phyloP scores from a whole-genome alignment of 2,113 vertebrate species.

The Odontophorus gujanensis region DNA sequence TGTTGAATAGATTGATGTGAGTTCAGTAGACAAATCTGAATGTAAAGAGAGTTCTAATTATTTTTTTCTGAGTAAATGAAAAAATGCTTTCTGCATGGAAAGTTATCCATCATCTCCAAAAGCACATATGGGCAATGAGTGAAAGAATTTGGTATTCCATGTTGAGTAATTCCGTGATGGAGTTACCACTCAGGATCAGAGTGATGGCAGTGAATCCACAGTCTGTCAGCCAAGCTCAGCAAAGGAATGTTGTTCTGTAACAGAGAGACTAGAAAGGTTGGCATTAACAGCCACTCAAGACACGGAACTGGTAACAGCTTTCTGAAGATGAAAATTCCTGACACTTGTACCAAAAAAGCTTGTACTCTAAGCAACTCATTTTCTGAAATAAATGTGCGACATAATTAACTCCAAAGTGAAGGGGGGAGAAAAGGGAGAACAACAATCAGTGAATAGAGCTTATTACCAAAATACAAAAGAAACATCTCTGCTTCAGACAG shows the following conservation, averaged over 20 bases:
- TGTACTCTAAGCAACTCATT: not conserved
- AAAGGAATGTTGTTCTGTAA: not conserved
- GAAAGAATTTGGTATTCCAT: not conserved
- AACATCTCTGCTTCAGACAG: not conserved
- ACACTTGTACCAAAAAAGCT: not conserved
- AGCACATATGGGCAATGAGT: not conserved
- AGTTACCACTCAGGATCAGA: not conserved
- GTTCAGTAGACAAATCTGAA: not conserved
- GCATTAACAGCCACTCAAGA: not conserved
- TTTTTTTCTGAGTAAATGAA: not conserved
- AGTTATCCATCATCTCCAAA: not conserved
- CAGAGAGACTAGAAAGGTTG: not conserved
- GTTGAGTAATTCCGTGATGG: not conserved
- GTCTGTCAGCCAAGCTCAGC: not conserved
- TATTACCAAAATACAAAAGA: conserved; percentile 16
- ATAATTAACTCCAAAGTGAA: not conserved
- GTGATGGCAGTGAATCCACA: not conserved
- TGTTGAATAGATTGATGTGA: not conserved
- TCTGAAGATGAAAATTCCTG: not conserved
- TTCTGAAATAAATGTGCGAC: not conserved
- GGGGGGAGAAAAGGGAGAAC: not conserved
- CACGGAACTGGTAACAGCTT: not conserved
- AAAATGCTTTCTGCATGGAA: not conserved
- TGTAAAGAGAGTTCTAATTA: not conserved
- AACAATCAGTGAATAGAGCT: not conserved